Conservation (phyloP, 2,113 vertebrate genomes). For the Nipponia nippon region DNA sequence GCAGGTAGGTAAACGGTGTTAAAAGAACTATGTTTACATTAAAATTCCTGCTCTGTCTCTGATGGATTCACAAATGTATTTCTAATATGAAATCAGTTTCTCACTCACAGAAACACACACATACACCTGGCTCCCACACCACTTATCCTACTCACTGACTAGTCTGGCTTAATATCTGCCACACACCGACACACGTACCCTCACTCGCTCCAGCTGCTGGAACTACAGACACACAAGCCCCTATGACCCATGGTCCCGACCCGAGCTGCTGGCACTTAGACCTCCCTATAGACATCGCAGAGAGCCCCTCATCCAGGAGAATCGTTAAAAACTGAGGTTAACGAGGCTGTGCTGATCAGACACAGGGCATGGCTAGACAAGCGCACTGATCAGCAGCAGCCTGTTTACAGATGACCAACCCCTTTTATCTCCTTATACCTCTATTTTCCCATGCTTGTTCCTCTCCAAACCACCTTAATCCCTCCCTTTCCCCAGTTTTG, state of each 20-base stretch:
- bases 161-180: too few relatives aligned
- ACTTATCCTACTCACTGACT: not conserved
- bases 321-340: not conserved
- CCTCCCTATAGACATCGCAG: not conserved
- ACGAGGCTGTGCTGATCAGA: not conserved
- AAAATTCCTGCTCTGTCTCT: not conserved
- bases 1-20: not conserved
- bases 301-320: not conserved
- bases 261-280: not conserved
- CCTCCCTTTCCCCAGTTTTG: not conserved
- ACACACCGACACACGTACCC: not conserved
- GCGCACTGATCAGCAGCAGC: not conserved
- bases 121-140: not conserved
- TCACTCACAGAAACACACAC: not conserved
- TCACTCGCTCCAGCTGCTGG: not conserved
- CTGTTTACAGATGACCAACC: not conserved
- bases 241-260: not conserved
- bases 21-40: not conserved
- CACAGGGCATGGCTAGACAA: not conserved
- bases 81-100: not conserved
- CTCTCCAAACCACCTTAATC: not conserved
- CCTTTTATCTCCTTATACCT: not conserved
- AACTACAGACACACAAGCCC: not conserved
- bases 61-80: not conserved
- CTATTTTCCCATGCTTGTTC: not conserved